Conservation (phyloP, 37 sponge, comb jelly and placozoan species). For the Agelas oroides region DNA sequence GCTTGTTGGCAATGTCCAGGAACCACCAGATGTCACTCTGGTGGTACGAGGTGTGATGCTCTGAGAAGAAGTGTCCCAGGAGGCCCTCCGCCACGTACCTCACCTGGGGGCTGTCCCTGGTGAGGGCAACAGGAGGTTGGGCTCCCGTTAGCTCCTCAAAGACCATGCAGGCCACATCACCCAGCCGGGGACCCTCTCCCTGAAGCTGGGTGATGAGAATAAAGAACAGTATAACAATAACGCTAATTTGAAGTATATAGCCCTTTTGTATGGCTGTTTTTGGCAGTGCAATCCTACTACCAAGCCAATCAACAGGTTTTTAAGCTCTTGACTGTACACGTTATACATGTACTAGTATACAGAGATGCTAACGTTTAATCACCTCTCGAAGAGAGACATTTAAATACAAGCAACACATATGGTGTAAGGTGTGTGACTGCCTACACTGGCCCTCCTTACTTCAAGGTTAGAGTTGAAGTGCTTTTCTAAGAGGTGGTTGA, state of each 20-base stretch:
- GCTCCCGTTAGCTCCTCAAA: constrained; percentile 1
- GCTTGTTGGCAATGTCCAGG: constrained; percentile 55
- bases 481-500: constrained; percentile 45
- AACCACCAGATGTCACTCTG: constrained; percentile 56
- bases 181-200: constrained; percentile 33
- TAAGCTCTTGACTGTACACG: too few species aligned
- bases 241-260: too few species aligned
- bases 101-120: neutral
- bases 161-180: neutral
- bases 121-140: neutral
- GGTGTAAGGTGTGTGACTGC: too few species aligned
- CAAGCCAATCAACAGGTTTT: too few species aligned
- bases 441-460: constrained; percentile 23
- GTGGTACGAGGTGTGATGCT: constrained; percentile 14
- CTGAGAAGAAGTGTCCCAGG: constrained; percentile 67
- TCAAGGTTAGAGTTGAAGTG: constrained; percentile 41
- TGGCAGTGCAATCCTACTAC: too few species aligned
- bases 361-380: too few species aligned
- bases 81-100: constrained; percentile 36
- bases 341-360: too few species aligned
- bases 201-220: neutral
- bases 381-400: too few species aligned
- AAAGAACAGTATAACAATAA: neutral
- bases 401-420: too few species aligned
- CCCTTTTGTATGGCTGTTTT: too few species aligned